phyloP scores from a whole-genome alignment of 2,888 invertebrate genomes.

The Hofmannophila pseudospretella region DNA sequence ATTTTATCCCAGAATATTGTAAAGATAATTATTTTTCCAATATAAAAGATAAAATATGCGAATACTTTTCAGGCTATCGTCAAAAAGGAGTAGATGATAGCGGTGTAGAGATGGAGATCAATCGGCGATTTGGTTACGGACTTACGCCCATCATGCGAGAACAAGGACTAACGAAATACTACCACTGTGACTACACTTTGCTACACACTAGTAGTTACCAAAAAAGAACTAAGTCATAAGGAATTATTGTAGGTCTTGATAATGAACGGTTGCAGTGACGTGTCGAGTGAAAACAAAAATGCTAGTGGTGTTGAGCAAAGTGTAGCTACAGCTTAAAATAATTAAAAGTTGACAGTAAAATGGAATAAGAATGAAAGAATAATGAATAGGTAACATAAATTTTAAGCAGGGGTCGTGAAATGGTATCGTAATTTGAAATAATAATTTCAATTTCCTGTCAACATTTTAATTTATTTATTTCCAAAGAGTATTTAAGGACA shows the following conservation, averaged over 20 bases:
- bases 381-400: too few relatives aligned
- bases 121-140: conserved; percentile 24
- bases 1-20: not conserved
- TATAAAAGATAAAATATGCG: conserved; percentile 39
- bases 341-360: conserved; percentile 18
- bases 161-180: conserved; percentile 24
- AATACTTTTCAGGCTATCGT: conserved; percentile 63
- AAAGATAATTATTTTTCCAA: not conserved
- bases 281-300: too few relatives aligned
- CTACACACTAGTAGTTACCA: not conserved
- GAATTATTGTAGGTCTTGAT: too few relatives aligned
- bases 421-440: too few relatives aligned
- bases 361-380: conserved; percentile 9
- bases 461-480: conserved; percentile 19
- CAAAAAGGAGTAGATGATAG: conserved; percentile 62
- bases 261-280: too few relatives aligned
- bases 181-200: conserved; percentile 7
- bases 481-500: conserved; percentile 27
- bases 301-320: not conserved
- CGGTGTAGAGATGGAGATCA: conserved; percentile 44
- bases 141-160: conserved; percentile 27
- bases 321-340: conserved; percentile 3
- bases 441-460: conserved; percentile 25
- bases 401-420: too few relatives aligned
- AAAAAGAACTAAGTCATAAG: not conserved